Percentiles rank a stretch among this genome's conserved stretches.
Evolutionary conservation across 2,797 vertebrate species (phyloP).

Genomic region (Champsocephalus gunnari): DNA sequence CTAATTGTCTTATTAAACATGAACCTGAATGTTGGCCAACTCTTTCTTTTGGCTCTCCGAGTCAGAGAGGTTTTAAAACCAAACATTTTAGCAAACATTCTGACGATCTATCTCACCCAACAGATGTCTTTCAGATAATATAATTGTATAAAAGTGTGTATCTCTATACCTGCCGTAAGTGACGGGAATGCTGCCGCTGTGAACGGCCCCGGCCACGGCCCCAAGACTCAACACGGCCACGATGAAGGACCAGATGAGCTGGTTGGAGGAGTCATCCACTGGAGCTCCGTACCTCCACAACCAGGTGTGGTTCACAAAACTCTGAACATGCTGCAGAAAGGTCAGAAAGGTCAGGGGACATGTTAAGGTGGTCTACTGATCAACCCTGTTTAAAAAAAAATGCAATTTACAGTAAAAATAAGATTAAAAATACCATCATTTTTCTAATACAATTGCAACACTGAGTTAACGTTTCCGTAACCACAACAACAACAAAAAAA

Average conservation of each 20-base stretch:
- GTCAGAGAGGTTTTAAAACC: too few species aligned
- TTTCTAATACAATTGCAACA: too few species aligned
- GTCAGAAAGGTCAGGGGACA: constrained; percentile 8
- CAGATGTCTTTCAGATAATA: too few species aligned
- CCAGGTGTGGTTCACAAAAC: constrained; percentile 84
- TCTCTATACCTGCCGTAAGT: constrained; percentile 82
- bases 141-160: neutral
- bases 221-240: constrained; percentile 83
- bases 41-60: too few species aligned
- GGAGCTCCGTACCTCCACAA: constrained; percentile 70
- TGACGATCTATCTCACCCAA: neutral
- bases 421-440: too few species aligned
- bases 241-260: constrained; percentile 84
- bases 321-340: constrained; percentile 78
- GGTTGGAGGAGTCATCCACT: constrained; percentile 68
- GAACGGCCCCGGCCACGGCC: constrained; percentile 77
- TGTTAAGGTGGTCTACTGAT: neutral
- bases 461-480: too few species aligned
- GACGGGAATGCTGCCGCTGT: constrained; percentile 82
- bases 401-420: too few species aligned
- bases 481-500: too few species aligned
- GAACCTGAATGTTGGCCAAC: too few species aligned
- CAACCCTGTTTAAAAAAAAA: neutral
- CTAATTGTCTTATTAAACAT: too few species aligned
- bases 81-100: too few species aligned